Percentiles rank a stretch among this genome's conserved stretches.
Conservation (phyloP, 2,113 vertebrate genomes). For the Chaenocephalus aceratus region DNA sequence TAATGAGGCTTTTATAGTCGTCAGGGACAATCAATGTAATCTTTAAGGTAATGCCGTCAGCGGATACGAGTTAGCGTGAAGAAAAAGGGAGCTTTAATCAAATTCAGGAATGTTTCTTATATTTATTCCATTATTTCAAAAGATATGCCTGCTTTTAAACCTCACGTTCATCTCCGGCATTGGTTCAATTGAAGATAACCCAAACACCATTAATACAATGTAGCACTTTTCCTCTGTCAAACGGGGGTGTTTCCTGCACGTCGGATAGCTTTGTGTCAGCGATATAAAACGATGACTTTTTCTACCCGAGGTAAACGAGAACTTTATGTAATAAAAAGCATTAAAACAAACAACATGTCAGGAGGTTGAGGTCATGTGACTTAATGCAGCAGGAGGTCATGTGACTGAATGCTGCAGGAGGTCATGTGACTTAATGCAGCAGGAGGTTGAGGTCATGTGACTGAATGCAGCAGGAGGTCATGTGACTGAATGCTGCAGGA, state of each 20-base stretch:
- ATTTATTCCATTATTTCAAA: too few relatives aligned
- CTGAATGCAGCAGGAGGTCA: too few relatives aligned
- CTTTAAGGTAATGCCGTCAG: not conserved
- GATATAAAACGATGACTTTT: not conserved
- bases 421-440: too few relatives aligned
- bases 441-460: too few relatives aligned
- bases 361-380: slow-evolving; percentile 4
- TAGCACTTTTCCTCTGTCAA: not conserved
- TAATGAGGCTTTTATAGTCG: not conserved
- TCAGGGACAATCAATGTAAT: not conserved
- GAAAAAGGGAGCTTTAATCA: not conserved
- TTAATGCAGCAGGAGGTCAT: too few relatives aligned
- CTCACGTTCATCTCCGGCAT: not conserved
- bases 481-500: not conserved
- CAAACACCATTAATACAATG: not conserved
- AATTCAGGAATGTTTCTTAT: not conserved
- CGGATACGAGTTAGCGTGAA: not conserved
- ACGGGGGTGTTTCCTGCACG: not conserved
- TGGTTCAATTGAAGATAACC: not conserved
- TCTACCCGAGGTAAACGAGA: not conserved
- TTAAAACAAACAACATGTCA: not conserved
- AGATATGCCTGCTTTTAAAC: not conserved
- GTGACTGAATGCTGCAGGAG: too few relatives aligned
- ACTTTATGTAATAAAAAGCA: not conserved
- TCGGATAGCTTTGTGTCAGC: not conserved